A percentile compares a stretch with the other conserved stretches of the same genome.
phyloP scores from a whole-genome alignment of 2,113 vertebrate species.

The Junco hyemalis region DNA sequence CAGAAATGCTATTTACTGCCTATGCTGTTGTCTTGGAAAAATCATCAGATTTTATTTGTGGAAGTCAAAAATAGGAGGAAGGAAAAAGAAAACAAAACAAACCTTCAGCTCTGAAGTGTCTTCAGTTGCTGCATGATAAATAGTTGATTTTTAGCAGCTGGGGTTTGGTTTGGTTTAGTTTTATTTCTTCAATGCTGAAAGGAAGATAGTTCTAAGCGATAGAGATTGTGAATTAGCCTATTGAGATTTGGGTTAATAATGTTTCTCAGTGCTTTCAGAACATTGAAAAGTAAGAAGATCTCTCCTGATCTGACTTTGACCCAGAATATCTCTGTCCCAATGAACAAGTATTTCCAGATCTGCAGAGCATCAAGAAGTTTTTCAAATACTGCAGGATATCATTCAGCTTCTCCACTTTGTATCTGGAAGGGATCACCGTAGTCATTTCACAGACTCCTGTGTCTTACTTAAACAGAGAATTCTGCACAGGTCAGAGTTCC shows the following conservation, averaged over 20 bases:
- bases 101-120: background rate
- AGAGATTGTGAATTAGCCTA: background rate
- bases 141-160: background rate
- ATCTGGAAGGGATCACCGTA: background rate
- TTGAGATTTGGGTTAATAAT: background rate
- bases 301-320: background rate
- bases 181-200: background rate
- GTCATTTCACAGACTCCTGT: background rate
- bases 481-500: background rate
- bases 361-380: background rate
- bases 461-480: background rate
- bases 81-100: background rate
- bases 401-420: background rate
- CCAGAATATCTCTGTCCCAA: background rate
- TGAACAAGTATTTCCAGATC: background rate
- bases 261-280: background rate
- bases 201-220: background rate
- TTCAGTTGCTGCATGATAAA: background rate
- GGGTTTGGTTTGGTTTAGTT: background rate
- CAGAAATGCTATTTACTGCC: background rate
- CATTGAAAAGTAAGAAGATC: background rate
- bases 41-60: background rate
- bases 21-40: background rate
- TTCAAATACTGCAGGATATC: background rate
- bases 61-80: background rate